Evolutionary conservation across 2,113 vertebrate species (phyloP).

Genomic region (Anser cygnoides): DNA sequence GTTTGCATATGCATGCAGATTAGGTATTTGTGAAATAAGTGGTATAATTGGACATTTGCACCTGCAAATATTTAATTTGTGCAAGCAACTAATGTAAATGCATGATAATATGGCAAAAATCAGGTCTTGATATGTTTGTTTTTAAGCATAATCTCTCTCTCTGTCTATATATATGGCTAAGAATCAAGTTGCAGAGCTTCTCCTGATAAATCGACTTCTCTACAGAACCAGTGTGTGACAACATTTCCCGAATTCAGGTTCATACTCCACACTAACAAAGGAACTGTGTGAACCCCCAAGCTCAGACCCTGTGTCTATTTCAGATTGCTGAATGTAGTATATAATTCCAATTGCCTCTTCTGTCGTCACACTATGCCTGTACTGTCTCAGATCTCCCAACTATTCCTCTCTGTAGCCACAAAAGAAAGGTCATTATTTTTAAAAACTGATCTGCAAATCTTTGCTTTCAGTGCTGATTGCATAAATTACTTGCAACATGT

Average conservation of each 20-base stretch:
- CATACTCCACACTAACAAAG: not conserved
- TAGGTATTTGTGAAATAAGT: constrained; percentile 70
- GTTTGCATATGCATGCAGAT: constrained; percentile 71
- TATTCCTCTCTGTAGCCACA: not conserved
- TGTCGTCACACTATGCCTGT: not conserved
- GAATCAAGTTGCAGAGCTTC: not conserved
- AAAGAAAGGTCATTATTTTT: not conserved
- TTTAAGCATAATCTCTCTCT: not conserved
- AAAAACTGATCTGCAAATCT: not conserved
- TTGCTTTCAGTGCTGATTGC: not conserved
- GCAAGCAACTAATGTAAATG: constrained; percentile 42
- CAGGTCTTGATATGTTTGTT: not conserved
- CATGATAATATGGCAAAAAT: constrained; percentile 26
- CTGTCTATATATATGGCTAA: not conserved
- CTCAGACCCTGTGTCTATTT: not conserved
- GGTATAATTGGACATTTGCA: constrained; percentile 71
- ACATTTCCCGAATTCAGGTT: not conserved
- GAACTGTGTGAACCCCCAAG: not conserved
- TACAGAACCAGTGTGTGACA: not conserved
- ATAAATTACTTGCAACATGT: not conserved
- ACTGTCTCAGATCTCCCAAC: not conserved
- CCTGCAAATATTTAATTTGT: constrained; percentile 66
- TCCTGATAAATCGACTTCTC: not conserved
- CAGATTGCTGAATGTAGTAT: not conserved
- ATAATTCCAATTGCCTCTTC: not conserved